phyloP scores from a whole-genome alignment of 2,797 vertebrate species.

The Ptychobarbus kaznakovi region DNA sequence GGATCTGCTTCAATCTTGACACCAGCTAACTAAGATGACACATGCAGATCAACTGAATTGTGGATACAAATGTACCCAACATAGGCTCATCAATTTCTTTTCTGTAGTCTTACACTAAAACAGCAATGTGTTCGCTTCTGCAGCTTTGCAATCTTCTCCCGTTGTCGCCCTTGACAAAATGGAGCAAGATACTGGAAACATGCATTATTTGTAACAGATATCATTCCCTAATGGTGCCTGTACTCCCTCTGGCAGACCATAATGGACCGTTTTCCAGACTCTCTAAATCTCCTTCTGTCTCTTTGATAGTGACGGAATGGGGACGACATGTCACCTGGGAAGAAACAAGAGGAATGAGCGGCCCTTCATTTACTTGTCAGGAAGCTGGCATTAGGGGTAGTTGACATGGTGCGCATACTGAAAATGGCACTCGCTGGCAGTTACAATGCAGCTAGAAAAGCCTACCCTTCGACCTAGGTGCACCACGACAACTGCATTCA shows the following conservation, averaged over 20 bases:
- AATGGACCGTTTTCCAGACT: slow-evolving; percentile 81
- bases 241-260: slow-evolving; percentile 75
- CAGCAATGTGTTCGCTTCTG: slow-evolving; percentile 57
- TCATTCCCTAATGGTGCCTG: slow-evolving; percentile 78
- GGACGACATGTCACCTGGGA: slow-evolving; percentile 80
- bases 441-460: slow-evolving; percentile 65
- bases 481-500: slow-evolving; percentile 48
- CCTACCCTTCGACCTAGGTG: slow-evolving; percentile 61
- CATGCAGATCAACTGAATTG: neutral
- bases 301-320: slow-evolving; percentile 83
- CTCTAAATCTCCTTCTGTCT: slow-evolving; percentile 72
- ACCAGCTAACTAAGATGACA: neutral
- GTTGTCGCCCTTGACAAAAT: slow-evolving; percentile 68
- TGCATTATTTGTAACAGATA: slow-evolving; percentile 84
- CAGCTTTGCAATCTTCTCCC: slow-evolving; percentile 54
- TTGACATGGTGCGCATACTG: slow-evolving; percentile 71
- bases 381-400: slow-evolving; percentile 68
- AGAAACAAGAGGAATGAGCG: slow-evolving; percentile 75
- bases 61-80: neutral
- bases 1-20: too few relatives aligned
- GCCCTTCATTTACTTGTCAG: slow-evolving; percentile 80
- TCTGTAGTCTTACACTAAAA: slow-evolving; percentile 17
- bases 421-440: slow-evolving; percentile 65
- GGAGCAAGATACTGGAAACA: slow-evolving; percentile 73
- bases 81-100: neutral